phyloP scores from a whole-genome alignment of 2,888 invertebrate genomes.

The Pachymerium ferrugineum region DNA sequence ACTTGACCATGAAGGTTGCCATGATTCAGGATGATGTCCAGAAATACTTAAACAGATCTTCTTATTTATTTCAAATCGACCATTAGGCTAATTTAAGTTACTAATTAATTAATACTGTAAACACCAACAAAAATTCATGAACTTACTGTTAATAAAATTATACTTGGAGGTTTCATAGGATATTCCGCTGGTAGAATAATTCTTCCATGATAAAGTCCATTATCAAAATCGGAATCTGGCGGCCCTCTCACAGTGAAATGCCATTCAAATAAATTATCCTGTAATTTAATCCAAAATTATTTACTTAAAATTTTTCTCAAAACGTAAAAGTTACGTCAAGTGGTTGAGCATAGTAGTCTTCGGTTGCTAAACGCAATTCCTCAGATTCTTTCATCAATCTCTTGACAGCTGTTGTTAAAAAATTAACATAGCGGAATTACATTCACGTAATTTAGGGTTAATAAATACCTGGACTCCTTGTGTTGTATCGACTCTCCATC shows the following conservation, averaged over 20 bases:
- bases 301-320: too few relatives aligned
- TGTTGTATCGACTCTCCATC: constrained; percentile 56
- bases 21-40: constrained; percentile 94
- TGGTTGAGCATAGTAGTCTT: constrained; percentile 83
- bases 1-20: constrained; percentile 95
- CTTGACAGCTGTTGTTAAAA: constrained; percentile 90
- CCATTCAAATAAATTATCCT: constrained; percentile 94
- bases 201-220: constrained; percentile 86
- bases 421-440: too few relatives aligned
- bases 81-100: constrained; percentile 68
- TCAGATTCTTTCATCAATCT: constrained; percentile 84
- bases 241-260: constrained; percentile 93
- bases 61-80: constrained; percentile 85
- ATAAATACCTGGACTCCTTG: constrained; percentile 57
- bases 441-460: background rate
- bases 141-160: constrained; percentile 78
- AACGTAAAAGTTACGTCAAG: constrained; percentile 62
- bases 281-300: background rate
- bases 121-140: background rate
- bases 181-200: constrained; percentile 88
- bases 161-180: constrained; percentile 95
- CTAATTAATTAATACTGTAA: background rate
- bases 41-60: constrained; percentile 94
- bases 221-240: constrained; percentile 78
- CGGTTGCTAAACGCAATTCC: constrained; percentile 78